Evolutionary conservation across 2,113 vertebrate genomes (phyloP).

Genomic region (Cyprinodon brontotheroides): DNA sequence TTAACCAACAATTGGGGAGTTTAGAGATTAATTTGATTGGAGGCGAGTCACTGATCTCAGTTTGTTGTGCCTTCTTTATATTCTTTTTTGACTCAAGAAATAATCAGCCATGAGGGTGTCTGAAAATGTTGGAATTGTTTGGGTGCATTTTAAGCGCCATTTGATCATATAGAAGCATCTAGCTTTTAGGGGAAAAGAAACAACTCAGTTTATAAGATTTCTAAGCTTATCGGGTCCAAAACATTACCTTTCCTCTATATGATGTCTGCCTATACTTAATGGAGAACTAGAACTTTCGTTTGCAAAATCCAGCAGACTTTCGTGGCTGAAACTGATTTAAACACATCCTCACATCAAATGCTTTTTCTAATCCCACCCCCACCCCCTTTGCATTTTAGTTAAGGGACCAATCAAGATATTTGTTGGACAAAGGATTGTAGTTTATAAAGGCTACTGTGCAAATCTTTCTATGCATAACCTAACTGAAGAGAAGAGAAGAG

Average conservation of each 20-base stretch:
- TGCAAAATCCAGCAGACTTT: constrained; percentile 59
- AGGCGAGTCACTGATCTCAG: constrained; percentile 55
- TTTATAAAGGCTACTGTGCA: constrained; percentile 76
- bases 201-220: constrained; percentile 44
- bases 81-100: constrained; percentile 57
- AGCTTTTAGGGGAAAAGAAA: constrained; percentile 52
- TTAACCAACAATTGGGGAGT: constrained; percentile 15
- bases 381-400: constrained; percentile 64
- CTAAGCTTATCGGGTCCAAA: constrained; percentile 47
- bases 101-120: constrained; percentile 60
- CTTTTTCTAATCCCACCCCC: constrained; percentile 44
- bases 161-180: constrained; percentile 48
- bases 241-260: constrained; percentile 34
- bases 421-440: constrained; percentile 73
- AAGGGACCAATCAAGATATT: constrained; percentile 76
- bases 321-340: constrained; percentile 32
- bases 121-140: constrained; percentile 46
- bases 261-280: constrained; percentile 45
- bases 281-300: constrained; percentile 44
- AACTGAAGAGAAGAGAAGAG: constrained; percentile 36
- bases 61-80: constrained; percentile 77
- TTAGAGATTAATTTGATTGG: constrained; percentile 47
- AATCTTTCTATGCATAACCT: constrained; percentile 84
- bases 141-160: constrained; percentile 47
- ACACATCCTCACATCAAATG: constrained; percentile 32